A percentile compares a stretch with the other conserved stretches of the same genome.
Evolutionary conservation across 2,888 invertebrate genomes (phyloP).

Genomic region (Alloscopus bannaensis): DNA sequence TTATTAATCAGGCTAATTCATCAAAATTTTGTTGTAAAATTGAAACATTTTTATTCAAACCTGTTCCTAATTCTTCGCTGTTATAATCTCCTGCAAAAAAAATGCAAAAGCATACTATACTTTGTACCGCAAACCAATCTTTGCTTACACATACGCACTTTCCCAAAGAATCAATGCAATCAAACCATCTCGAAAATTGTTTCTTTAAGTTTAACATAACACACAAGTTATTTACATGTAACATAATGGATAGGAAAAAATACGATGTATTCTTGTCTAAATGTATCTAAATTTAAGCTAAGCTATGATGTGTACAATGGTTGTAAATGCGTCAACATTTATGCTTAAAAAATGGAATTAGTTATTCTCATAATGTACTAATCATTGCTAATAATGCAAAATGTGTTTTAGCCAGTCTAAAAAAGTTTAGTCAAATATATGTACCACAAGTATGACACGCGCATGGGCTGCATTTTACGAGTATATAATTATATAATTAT

Average conservation of each 20-base stretch:
- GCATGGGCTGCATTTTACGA: too few relatives aligned
- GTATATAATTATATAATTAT: too few relatives aligned
- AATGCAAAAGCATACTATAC: conserved; percentile 10
- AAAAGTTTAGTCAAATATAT: conserved; percentile 42
- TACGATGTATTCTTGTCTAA: too few relatives aligned
- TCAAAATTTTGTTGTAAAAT: too few relatives aligned
- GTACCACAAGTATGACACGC: too few relatives aligned
- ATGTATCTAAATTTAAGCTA: too few relatives aligned
- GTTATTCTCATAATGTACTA: neutral
- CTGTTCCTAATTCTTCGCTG: too few relatives aligned
- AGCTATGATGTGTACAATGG: conserved; percentile 6
- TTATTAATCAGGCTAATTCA: too few relatives aligned
- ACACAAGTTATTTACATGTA: too few relatives aligned
- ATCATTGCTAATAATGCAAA: conserved; percentile 37
- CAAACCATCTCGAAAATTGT: conserved; percentile 49
- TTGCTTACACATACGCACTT: conserved; percentile 53
- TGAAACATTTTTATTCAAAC: too few relatives aligned
- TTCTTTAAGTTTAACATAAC: conserved; percentile 19
- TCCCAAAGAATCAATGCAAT: conserved; percentile 65
- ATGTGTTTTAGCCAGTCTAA: conserved; percentile 62
- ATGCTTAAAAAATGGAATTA: conserved; percentile 17
- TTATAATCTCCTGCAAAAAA: too few relatives aligned
- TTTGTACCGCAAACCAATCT: conserved; percentile 15
- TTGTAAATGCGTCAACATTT: too few relatives aligned
- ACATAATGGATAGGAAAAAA: conserved; percentile 5